Base-by-base conservation (phyloP, 1,140 invertebrate genomes). In the Drosophila repleta region DNA sequence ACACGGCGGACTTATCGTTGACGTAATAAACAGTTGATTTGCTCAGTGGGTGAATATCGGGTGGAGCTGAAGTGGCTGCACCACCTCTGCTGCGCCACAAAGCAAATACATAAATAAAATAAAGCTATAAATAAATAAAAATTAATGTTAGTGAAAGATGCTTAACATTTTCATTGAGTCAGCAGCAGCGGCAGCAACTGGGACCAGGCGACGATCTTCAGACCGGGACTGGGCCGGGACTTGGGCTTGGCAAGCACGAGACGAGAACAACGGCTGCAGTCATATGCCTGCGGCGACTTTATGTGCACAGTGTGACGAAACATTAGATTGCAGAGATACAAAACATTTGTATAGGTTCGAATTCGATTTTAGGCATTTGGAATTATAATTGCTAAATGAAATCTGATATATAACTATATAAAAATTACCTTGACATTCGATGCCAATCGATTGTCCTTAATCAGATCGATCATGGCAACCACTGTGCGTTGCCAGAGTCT, bases 81-180 rank as follows among this genome's bases (percentile, higher is more conserved):
- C 13, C 21, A 17, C 24, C 24, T 32, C 24, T 51, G 69, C 65
- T 56, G 56, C 15, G 48, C 29, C 51, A 63, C 24, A 46, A 48
- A 24, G 62, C 64, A 80, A 76, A 74, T 74, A 74, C 68, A 76
- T 76, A 76, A 80, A 73, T 68, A 84, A 79, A 75, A 60, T 64
- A 56, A 67, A 70, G 74, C 79, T 82, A 75, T 78, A 88, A 77
- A 87, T 85, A 85, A 82, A 82, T 76, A 53, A 61, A 45, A 82
- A 88, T 85, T 85, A 77, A 78, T 82, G 74, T 85, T 87, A 77
- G 82, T 71, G 66, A 78, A 76, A 82, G 78, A 85, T 82, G 78
- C 78, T 71, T 55, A 82, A 88, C 78, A 75, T 69, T 88, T 85
- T 88, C 70, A 88, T 87, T 85, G 78, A 85, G 52, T 84, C 69